Conservation (phyloP, 2,797 vertebrate species). For the Argya squamiceps region DNA sequence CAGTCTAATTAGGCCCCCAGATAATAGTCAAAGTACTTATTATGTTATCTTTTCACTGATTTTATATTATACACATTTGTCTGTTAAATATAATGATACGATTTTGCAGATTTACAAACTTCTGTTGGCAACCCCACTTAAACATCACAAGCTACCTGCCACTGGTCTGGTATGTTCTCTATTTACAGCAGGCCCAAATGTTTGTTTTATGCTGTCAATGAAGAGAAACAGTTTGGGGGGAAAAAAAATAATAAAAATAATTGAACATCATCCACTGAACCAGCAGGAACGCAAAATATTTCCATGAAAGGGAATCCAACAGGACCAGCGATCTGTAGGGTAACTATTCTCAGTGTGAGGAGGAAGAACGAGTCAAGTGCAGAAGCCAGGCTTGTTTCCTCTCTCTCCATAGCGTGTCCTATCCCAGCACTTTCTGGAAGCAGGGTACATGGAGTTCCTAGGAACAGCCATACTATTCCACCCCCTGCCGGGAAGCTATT, state of each 20-base stretch:
- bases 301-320: conserved; percentile 52
- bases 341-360: conserved; percentile 50
- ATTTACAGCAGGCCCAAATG: conserved; percentile 12
- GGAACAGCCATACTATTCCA: conserved; percentile 7
- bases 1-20: conserved; percentile 60
- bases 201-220: conserved; percentile 38
- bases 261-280: conserved; percentile 26
- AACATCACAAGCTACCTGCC: conserved; percentile 53
- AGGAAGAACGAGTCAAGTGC: conserved; percentile 39
- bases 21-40: conserved; percentile 64
- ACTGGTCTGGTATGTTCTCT: conserved; percentile 1
- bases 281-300: conserved; percentile 54
- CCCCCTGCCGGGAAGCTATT: conserved; percentile 35
- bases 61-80: conserved; percentile 64
- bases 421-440: conserved; percentile 35
- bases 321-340: conserved; percentile 12
- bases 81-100: conserved; percentile 31
- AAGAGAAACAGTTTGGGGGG: background rate
- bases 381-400: conserved; percentile 56
- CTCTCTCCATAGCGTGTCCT: background rate
- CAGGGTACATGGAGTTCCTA: conserved; percentile 37
- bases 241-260: background rate
- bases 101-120: conserved; percentile 49
- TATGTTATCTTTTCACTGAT: conserved; percentile 64
- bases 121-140: background rate